Percentiles rank a stretch among this genome's conserved stretches.
phyloP scores from a whole-genome alignment of 2,113 vertebrate genomes.

The Psilopogon haemacephalus region DNA sequence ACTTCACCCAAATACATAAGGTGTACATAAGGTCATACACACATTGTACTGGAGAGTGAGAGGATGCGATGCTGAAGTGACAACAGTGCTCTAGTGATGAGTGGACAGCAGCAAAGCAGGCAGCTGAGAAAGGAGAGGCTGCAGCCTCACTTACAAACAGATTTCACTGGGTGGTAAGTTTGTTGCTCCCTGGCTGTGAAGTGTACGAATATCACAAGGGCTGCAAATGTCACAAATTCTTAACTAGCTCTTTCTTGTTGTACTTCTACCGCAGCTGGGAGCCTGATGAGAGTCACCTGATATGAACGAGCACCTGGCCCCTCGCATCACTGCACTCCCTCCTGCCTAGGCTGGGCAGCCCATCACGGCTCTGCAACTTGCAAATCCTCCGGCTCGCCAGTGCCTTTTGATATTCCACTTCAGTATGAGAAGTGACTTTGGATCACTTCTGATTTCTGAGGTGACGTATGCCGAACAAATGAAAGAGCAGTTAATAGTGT shows the following conservation, averaged over 20 bases:
- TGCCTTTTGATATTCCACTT: neutral
- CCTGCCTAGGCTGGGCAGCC: neutral
- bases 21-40: neutral
- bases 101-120: neutral
- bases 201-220: neutral
- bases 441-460: neutral
- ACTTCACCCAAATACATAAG: neutral
- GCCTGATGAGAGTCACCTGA: neutral
- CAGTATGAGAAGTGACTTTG: neutral
- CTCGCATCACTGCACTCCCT: neutral
- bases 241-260: neutral
- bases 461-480: neutral
- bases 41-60: neutral
- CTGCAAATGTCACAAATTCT: neutral
- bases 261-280: neutral
- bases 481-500: neutral
- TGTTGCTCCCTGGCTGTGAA: neutral
- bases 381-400: neutral
- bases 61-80: neutral
- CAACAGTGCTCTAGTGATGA: neutral
- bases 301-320: neutral
- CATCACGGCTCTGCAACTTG: accelerated
- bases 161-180: neutral
- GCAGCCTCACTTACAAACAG: neutral
- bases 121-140: neutral